Conservation (phyloP, 2,888 invertebrate species). For the Napeogenes inachia region DNA sequence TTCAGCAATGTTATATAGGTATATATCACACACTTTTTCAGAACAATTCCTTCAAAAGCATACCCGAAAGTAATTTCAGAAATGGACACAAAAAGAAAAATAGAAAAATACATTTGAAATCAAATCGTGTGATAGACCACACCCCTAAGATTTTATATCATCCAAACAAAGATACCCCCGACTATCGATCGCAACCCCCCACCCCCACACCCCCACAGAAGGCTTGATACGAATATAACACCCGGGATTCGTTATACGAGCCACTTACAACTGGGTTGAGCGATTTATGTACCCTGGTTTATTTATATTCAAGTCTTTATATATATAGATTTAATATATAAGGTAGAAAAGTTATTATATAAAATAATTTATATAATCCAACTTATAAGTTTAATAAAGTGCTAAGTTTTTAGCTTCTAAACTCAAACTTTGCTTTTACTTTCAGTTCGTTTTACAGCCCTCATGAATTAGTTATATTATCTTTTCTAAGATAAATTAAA, state of each 20-base stretch:
- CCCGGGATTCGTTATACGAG: constrained; percentile 38
- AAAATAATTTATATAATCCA: background rate
- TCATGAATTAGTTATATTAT: constrained; percentile 14
- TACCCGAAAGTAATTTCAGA: too few species aligned
- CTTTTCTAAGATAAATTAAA: background rate
- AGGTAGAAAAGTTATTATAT: background rate
- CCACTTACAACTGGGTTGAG: constrained; percentile 35
- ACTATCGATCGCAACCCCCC: constrained; percentile 42
- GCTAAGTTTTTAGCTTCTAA: constrained; percentile 14
- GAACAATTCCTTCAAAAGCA: too few species aligned
- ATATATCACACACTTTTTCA: too few species aligned
- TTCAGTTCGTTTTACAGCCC: background rate
- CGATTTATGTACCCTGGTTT: too few species aligned
- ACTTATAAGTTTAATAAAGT: background rate
- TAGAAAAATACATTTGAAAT: constrained; percentile 24
- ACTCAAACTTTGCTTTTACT: constrained; percentile 8
- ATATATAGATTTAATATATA: too few species aligned
- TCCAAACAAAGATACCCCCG: constrained; percentile 64
- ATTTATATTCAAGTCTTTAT: too few species aligned
- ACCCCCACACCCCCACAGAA: constrained; percentile 38
- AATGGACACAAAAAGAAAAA: background rate
- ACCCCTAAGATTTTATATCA: constrained; percentile 70
- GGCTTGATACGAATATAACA: constrained; percentile 43
- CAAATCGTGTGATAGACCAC: constrained; percentile 39
- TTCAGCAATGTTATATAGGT: too few species aligned